Percentiles rank a stretch among this genome's conserved stretches.
Evolutionary conservation across 1,140 invertebrate genomes (phyloP).

Genomic region (Nasonia longicornis): DNA sequence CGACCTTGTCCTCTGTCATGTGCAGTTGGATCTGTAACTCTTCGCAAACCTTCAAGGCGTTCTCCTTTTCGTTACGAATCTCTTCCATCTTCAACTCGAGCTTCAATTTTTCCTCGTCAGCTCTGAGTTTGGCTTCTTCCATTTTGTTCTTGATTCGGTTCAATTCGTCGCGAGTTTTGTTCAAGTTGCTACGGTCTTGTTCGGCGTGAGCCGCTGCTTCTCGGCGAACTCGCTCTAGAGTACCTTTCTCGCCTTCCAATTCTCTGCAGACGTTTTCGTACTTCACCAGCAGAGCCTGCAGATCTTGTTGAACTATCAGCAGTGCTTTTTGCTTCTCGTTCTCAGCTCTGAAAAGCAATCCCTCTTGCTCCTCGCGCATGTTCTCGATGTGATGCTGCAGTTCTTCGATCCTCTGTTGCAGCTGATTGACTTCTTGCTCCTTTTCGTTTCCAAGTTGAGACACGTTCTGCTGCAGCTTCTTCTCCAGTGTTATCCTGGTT

Average conservation of each 20-base stretch:
- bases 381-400: conserved; percentile 82
- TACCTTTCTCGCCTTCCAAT: conserved; percentile 78
- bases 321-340: conserved; percentile 91
- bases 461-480: conserved; percentile 79
- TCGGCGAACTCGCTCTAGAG: conserved; percentile 76
- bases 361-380: conserved; percentile 85
- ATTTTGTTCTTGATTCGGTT: conserved; percentile 75
- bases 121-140: conserved; percentile 76
- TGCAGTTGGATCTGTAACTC: conserved; percentile 83
- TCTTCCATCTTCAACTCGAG: conserved; percentile 80
- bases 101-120: conserved; percentile 79
- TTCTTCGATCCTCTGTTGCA: conserved; percentile 80
- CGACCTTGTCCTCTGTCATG: conserved; percentile 81
- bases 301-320: conserved; percentile 86
- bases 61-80: conserved; percentile 78
- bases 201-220: conserved; percentile 78
- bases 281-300: conserved; percentile 83
- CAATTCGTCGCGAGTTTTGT: conserved; percentile 82
- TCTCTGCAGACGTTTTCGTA: conserved; percentile 77
- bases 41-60: conserved; percentile 75
- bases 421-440: conserved; percentile 78
- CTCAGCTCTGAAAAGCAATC: conserved; percentile 83
- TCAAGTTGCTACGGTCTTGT: conserved; percentile 77
- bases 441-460: conserved; percentile 80
- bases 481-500: conserved; percentile 78